Conservation (phyloP, 2,113 vertebrate species). For the Regulus satrapa region DNA sequence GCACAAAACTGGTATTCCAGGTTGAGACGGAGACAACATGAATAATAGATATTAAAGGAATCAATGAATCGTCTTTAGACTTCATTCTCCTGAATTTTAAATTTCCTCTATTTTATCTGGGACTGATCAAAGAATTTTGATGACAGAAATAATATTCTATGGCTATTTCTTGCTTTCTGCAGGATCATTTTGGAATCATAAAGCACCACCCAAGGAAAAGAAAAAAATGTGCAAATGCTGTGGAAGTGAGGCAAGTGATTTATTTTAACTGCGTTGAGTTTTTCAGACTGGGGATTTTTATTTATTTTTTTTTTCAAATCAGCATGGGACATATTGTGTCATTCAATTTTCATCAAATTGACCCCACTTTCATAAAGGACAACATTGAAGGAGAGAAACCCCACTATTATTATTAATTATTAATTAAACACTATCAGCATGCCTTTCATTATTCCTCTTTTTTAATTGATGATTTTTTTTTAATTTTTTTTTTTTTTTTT, state of each 20-base stretch:
- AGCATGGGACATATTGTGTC: neutral
- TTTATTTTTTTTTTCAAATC: neutral
- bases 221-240: neutral
- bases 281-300: neutral
- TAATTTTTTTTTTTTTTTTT: neutral
- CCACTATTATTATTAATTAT: neutral
- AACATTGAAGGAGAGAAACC: neutral
- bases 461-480: neutral
- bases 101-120: constrained; percentile 13
- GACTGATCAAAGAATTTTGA: neutral
- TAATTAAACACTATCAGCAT: neutral
- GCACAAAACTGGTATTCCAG: neutral
- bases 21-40: neutral
- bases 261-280: constrained; percentile 26
- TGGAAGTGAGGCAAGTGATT: constrained; percentile 18
- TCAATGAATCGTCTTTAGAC: neutral
- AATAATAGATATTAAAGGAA: constrained; percentile 34
- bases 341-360: neutral
- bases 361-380: neutral
- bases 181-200: neutral
- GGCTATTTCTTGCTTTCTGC: neutral
- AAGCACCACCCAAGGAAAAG: neutral
- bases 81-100: neutral
- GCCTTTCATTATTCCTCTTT: neutral
- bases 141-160: neutral